phyloP scores from a whole-genome alignment of 37 sponge, comb jelly and placozoan genomes.

The Agelas oroides region DNA sequence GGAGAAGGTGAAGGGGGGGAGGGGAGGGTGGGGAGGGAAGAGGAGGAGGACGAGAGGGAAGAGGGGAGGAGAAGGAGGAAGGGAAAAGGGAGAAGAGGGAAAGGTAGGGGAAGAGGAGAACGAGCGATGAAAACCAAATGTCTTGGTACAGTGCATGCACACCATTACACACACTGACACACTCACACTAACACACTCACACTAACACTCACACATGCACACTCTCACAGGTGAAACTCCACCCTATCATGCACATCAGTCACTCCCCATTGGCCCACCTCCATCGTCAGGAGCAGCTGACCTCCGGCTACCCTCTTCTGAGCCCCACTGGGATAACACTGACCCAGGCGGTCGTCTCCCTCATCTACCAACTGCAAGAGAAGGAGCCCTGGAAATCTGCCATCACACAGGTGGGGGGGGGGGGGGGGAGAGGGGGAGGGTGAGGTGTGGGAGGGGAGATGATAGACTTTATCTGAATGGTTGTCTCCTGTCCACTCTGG shows the following conservation, averaged over 20 bases:
- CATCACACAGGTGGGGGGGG: slow-evolving; percentile 36
- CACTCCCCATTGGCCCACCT: slow-evolving; percentile 11
- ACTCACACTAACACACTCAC: too few relatives aligned
- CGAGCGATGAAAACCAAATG: too few relatives aligned
- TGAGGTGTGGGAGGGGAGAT: neutral
- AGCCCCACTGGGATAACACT: slow-evolving; percentile 36
- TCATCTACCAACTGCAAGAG: slow-evolving; percentile 60
- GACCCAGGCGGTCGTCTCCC: slow-evolving; percentile 22
- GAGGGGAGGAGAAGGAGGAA: neutral
- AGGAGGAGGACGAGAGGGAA: neutral
- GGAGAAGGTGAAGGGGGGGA: neutral
- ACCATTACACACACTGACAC: neutral
- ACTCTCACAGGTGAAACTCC: slow-evolving; percentile 16
- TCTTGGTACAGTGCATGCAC: too few relatives aligned
- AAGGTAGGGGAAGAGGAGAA: too few relatives aligned
- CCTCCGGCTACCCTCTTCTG: slow-evolving; percentile 59
- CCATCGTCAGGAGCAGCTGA: slow-evolving; percentile 7
- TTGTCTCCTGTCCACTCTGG: too few relatives aligned
- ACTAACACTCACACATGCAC: neutral
- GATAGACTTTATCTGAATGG: too few relatives aligned
- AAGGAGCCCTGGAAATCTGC: slow-evolving; percentile 53
- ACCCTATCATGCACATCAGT: slow-evolving; percentile 24
- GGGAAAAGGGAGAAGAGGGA: too few relatives aligned
- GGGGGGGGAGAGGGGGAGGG: neutral
- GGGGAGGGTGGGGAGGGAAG: neutral